These are phyloP conservation scores for Anser brachyrhynchus DNA, from an alignment of 2,113 vertebrate genomes.

Conservation along the genomic window DNA sequence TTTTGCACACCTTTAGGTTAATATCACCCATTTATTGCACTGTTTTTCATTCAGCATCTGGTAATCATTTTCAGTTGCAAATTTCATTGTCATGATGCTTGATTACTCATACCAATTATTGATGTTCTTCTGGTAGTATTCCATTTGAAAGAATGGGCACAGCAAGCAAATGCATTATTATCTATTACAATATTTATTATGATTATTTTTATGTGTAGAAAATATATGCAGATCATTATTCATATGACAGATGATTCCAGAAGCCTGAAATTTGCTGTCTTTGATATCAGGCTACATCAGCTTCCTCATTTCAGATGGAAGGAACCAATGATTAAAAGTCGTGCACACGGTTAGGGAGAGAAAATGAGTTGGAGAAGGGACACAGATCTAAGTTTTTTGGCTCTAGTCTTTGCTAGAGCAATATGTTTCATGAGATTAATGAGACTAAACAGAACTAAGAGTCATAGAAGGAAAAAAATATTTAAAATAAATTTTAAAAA, in stretches of 20 bases:
- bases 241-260: neutral
- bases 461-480: neutral
- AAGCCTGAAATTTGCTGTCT: neutral
- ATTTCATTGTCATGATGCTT: neutral
- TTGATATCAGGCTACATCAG: neutral
- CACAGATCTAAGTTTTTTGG: neutral
- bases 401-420: neutral
- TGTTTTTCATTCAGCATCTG: conserved; percentile 1
- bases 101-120: conserved; percentile 43
- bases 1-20: neutral
- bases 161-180: conserved; percentile 16
- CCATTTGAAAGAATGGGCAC: neutral
- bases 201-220: neutral
- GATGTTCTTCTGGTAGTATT: neutral
- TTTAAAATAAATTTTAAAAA: neutral
- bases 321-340: neutral
- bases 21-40: neutral
- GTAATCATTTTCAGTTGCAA: neutral
- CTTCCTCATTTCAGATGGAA: neutral
- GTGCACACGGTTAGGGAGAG: neutral
- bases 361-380: neutral
- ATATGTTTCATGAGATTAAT: neutral
- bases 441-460: neutral
- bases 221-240: neutral
- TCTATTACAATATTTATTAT: neutral